Base-by-base conservation (phyloP, 2,888 invertebrate species). In the Drosophila pseudotalamancana region DNA sequence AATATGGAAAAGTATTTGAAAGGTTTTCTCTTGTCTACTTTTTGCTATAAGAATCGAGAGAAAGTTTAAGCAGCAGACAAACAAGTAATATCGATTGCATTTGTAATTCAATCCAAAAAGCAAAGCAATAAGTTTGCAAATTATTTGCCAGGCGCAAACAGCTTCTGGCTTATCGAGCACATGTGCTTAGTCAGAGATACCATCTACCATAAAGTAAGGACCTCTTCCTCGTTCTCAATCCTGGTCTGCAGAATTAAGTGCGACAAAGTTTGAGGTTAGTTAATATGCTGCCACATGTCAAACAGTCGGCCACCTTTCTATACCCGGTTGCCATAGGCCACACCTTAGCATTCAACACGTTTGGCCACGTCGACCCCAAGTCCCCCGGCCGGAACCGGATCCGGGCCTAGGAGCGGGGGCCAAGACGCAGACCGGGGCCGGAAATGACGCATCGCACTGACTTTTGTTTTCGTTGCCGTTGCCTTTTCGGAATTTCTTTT, bases 371-470 rank as follows among this genome's bases (percentile, higher is more conserved):
- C 31, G 19, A 14, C n/a, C 27, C 34, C 45, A 34, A 45, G 34
- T 6, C 4, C 39, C 51, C 29, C 37, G 25, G n/a, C n/a, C n/a
- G n/a, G n/a, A n/a, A n/a, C n/a, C n/a, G n/a, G n/a, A n/a, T n/a
- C n/a, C n/a, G n/a, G n/a, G n/a, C n/a, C n/a, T n/a, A n/a, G n/a
- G n/a, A n/a, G n/a, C n/a, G n/a, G n/a, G n/a, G n/a, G n/a, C n/a
- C n/a, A 25, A 25, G 25, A 25, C 6, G 25, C 6, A 27, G 11
- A n/a, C 32, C 23, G 14, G 27, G 34, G 40, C 35, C 55, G 76
- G 76, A 85, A 65, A 67, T 82, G 86, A 79, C 83, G 83, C 87
- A 86, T 62, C 60, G 68, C 42, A 39, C 32, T 32, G 43, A 55
- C 55, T 55, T 80, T 59, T 57, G 35, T 60, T 59, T 53, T 61